A percentile compares a stretch with the other conserved stretches of the same genome.
These are phyloP conservation scores for Crepidodera aurea DNA, from an alignment of 2,888 invertebrate genomes.

Conservation along the genomic window DNA sequence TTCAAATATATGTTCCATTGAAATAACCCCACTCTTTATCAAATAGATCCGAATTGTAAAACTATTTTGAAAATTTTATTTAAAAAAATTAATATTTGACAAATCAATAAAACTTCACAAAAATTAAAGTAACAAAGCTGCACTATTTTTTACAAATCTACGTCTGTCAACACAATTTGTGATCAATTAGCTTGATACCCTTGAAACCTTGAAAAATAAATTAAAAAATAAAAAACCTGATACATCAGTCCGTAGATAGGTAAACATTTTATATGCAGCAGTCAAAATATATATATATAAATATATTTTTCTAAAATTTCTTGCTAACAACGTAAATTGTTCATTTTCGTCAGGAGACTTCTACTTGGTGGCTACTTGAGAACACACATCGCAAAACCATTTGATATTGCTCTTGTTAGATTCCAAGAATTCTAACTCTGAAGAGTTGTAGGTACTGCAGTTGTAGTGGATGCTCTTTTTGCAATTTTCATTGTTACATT, in stretches of 20 bases:
- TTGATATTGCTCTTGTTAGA: constrained; percentile 46
- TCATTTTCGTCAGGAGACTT: neutral
- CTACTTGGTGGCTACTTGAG: constrained; percentile 19
- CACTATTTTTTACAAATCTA: constrained; percentile 11
- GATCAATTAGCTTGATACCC: neutral
- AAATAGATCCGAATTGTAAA: too few relatives aligned
- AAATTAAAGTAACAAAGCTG: constrained; percentile 6
- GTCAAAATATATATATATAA: too few relatives aligned
- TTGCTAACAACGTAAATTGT: neutral
- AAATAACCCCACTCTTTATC: too few relatives aligned
- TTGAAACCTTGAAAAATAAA: constrained; percentile 13
- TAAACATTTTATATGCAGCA: constrained; percentile 9
- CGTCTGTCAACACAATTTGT: constrained; percentile 1
- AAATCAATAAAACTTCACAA: neutral
- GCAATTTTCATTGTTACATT: constrained; percentile 46
- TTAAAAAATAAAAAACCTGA: constrained; percentile 12
- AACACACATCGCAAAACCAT: constrained; percentile 49
- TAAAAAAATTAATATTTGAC: constrained; percentile 4
- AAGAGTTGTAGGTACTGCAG: constrained; percentile 47
- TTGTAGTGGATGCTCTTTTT: constrained; percentile 47
- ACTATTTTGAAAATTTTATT: too few relatives aligned
- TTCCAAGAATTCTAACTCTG: constrained; percentile 47
- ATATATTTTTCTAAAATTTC: constrained; percentile 1
- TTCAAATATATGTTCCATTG: too few relatives aligned
- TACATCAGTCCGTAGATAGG: constrained; percentile 3